A percentile compares a stretch with the other conserved stretches of the same genome.
These are phyloP conservation scores for Catalaphyllia jardinei DNA, from an alignment of 64 coral and sea anemone species.

Conservation along the genomic window DNA sequence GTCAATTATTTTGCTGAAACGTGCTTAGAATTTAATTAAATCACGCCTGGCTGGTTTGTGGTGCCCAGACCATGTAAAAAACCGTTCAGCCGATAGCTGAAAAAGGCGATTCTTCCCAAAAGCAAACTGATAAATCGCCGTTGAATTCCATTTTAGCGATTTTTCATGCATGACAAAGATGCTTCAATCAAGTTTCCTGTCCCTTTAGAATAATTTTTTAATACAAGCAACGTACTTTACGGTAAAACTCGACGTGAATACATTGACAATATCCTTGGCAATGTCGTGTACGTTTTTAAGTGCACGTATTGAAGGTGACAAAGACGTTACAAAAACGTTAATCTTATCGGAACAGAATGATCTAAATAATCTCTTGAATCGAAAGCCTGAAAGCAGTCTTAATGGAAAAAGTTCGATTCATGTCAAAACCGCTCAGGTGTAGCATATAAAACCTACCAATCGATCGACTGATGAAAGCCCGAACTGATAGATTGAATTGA, in stretches of 20 bases:
- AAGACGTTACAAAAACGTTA: not conserved
- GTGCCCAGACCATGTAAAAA: not conserved
- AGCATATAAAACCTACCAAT: not conserved
- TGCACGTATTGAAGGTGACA: not conserved
- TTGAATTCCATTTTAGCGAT: not conserved
- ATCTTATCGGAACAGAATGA: not conserved
- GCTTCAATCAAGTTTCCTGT: not conserved
- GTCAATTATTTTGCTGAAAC: not conserved
- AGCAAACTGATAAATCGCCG: not conserved
- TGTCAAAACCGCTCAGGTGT: not conserved
- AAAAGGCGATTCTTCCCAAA: not conserved
- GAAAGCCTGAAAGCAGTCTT: not conserved
- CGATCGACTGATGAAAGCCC: too few relatives aligned
- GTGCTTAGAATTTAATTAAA: conserved; percentile 15
- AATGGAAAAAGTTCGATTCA: not conserved
- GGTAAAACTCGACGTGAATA: not conserved
- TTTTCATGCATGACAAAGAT: not conserved
- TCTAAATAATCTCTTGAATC: not conserved
- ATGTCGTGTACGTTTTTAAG: not conserved
- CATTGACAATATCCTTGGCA: not conserved
- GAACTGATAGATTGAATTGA: too few relatives aligned
- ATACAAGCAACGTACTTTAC: not conserved
- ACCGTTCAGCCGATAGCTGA: not conserved
- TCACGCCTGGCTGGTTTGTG: not conserved
- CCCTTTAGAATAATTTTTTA: not conserved